A percentile compares a stretch with the other conserved stretches of the same genome.
Evolutionary conservation across 2,113 vertebrate species (phyloP).

Genomic region (Dipodomys spectabilis): DNA sequence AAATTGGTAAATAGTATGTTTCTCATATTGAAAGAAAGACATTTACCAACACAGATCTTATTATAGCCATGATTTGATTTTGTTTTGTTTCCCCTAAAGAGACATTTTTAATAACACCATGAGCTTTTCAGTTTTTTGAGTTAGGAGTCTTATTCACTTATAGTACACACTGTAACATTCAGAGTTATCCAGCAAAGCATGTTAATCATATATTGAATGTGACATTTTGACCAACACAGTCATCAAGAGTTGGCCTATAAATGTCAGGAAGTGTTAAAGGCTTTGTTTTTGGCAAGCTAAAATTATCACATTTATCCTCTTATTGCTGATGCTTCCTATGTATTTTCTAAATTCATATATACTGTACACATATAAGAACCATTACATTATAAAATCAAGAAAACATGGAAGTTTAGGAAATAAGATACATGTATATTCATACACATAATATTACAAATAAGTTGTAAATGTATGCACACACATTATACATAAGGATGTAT

Average conservation of each 20-base stretch:
- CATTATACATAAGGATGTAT: too few relatives aligned
- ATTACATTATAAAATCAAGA: too few relatives aligned
- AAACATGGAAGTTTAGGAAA: too few relatives aligned
- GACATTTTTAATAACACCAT: conserved; percentile 81
- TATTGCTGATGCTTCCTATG: background rate
- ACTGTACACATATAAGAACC: background rate
- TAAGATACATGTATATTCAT: too few relatives aligned
- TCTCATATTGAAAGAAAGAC: conserved; percentile 53
- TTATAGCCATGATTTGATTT: conserved; percentile 27
- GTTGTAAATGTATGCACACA: too few relatives aligned
- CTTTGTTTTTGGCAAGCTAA: conserved; percentile 66
- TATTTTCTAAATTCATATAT: background rate
- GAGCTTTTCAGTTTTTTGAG: conserved; percentile 77
- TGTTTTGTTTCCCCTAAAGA: conserved; percentile 59
- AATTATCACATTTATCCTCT: conserved; percentile 43
- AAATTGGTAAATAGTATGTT: background rate
- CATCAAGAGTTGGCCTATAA: conserved; percentile 82
- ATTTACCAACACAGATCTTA: conserved; percentile 1
- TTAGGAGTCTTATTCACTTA: conserved; percentile 79
- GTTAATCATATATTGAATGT: conserved; percentile 84
- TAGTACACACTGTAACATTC: conserved; percentile 82
- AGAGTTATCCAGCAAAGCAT: conserved; percentile 75
- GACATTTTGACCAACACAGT: conserved; percentile 84
- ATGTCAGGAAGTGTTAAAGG: conserved; percentile 84
- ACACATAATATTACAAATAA: too few relatives aligned